Percentiles rank a stretch among this genome's conserved stretches.
Conservation (phyloP, 2,888 invertebrate genomes). For the Hermodice carunculata region DNA sequence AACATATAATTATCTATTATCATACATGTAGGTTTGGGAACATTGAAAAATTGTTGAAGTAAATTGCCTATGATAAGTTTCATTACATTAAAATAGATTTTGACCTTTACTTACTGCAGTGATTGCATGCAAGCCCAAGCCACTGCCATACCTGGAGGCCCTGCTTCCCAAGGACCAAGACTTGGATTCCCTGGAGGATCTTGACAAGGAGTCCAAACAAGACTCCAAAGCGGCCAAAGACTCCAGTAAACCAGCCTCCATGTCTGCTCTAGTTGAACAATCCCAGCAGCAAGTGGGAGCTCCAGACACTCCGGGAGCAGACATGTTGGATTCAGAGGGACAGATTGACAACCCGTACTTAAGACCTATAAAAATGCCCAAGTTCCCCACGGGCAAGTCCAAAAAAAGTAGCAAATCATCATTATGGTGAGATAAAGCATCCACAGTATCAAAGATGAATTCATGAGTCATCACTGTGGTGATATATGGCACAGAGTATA, state of each 20-base stretch:
- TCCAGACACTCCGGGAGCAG: not conserved
- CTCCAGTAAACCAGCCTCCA: not conserved
- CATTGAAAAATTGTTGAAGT: too few species aligned
- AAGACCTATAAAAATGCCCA: conserved; percentile 72
- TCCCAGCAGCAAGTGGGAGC: not conserved
- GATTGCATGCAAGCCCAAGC: conserved; percentile 86
- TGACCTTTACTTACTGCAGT: conserved; percentile 81
- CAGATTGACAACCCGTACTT: conserved; percentile 80
- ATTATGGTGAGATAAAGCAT: not conserved
- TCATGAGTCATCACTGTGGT: too few species aligned
- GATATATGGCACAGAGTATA: too few species aligned
- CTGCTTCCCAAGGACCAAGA: conserved; percentile 94
- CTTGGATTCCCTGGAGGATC: conserved; percentile 75
- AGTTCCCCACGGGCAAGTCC: too few species aligned
- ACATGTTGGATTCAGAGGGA: conserved; percentile 36
- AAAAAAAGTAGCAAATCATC: conserved; percentile 26
- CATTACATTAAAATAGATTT: too few species aligned
- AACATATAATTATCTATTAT: too few species aligned
- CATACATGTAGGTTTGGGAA: too few species aligned
- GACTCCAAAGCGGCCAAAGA: not conserved
- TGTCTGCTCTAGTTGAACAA: not conserved
- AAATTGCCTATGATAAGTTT: too few species aligned
- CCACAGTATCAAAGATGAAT: too few species aligned
- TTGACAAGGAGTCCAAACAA: conserved; percentile 17
- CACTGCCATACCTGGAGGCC: conserved; percentile 86